A percentile compares a stretch with the other conserved stretches of the same genome.
Conservation (phyloP, 2,797 vertebrate genomes). For the Sebastiscus albofasciatus region DNA sequence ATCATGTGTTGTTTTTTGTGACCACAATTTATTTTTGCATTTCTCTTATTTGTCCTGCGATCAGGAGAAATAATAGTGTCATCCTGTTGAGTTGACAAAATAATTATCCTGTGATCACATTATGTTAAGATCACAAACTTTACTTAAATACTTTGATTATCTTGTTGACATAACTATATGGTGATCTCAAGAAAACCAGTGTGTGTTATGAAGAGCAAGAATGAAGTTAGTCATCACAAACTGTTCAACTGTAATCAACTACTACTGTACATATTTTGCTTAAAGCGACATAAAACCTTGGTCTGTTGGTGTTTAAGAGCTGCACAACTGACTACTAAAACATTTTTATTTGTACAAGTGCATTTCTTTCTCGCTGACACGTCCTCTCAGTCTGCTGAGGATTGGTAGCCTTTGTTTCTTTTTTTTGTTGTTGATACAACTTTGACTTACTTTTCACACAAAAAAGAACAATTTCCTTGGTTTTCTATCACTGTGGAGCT, state of each 20-base stretch:
- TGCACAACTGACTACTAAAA: not conserved
- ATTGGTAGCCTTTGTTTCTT: not conserved
- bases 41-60: not conserved
- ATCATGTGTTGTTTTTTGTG: not conserved
- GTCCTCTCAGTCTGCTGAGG: not conserved
- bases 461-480: not conserved
- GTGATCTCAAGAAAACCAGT: not conserved
- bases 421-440: not conserved
- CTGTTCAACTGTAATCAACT: not conserved
- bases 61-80: not conserved
- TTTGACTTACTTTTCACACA: not conserved
- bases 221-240: not conserved
- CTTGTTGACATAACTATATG: not conserved
- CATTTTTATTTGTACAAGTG: not conserved
- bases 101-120: not conserved
- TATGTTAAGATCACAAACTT: not conserved
- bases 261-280: not conserved
- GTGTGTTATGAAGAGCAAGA: not conserved
- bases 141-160: not conserved
- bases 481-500: not conserved
- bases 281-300: not conserved
- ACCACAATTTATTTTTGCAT: not conserved
- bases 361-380: not conserved
- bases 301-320: not conserved
- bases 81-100: not conserved